Evolutionary conservation across 2,888 invertebrate genomes (phyloP), one percentile per base, ranked within the genome.

Genomic region (Epirrita christyi): DNA sequence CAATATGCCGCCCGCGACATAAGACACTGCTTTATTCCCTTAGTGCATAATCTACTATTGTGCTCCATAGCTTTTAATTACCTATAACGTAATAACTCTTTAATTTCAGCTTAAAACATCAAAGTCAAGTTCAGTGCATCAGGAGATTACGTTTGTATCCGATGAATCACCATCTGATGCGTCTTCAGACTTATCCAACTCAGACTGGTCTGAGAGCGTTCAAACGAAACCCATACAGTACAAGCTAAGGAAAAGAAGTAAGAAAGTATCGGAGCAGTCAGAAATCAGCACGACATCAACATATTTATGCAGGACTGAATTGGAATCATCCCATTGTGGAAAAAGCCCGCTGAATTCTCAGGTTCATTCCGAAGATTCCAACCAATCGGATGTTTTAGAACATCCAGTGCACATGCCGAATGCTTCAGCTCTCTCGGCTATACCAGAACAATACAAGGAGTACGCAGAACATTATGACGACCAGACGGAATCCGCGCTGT

Each of bases 91-190:
- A n/a, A n/a, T n/a, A n/a, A n/a, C n/a, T n/a, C 21, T 4, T 27
- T 40, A 6, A 29, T 62, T 64, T 42, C 52, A 65, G 65, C 58
- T 51, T 13, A 65, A 65, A 56, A 57, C 49, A 15, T 47, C 60
- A 40, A 54, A 44, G 38, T 37, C 51, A 9, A 61, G 34, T 38
- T 38, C 56, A 44, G 55, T 59, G 7, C 54, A 43, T 34, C 47
- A 45, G 21, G 43, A 37, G 32, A 21, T 37, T 1, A 8, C 40
- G 0, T 50, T 15, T 15, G 21, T 29, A 46, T 29, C 48, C 3
- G 42, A 50, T 46, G 32, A n/a, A 29, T 37, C 6, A 13, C 53
- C 6, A 2, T 49, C 49, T 3, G 38, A 44, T 14, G 40, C 38
- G 0, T 14, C 37, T n/a, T n/a, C n/a, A n/a, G n/a, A n/a, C n/a